A percentile compares a stretch with the other conserved stretches of the same genome.
Conservation (phyloP, 1,140 invertebrate genomes). For the Heliconius himera region DNA sequence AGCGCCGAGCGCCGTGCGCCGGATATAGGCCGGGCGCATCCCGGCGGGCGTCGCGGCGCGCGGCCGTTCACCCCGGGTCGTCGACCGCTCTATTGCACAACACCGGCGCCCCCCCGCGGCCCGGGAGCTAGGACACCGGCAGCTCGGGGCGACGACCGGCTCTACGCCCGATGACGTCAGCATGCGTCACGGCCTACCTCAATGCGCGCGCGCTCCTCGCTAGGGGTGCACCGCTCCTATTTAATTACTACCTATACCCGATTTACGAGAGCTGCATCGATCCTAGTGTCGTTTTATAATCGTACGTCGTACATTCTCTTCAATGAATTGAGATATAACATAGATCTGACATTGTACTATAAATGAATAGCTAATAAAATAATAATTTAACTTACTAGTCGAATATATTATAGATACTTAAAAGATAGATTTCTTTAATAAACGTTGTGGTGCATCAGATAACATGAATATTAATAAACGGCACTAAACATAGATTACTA, state of each 20-base stretch:
- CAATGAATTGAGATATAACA: not conserved
- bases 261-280: constrained; percentile 10
- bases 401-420: not conserved
- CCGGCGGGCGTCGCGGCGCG: constrained; percentile 73
- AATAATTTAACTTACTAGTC: not conserved
- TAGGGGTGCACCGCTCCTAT: constrained; percentile 71
- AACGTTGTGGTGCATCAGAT: not conserved
- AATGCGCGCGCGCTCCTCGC: constrained; percentile 75
- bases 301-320: not conserved
- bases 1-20: not conserved
- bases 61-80: constrained; percentile 77
- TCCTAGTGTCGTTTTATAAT: not conserved
- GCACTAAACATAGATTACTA: constrained; percentile 28
- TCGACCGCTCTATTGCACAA: constrained; percentile 78
- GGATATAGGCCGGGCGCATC: constrained; percentile 53
- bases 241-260: constrained; percentile 47
- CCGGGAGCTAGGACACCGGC: constrained; percentile 68
- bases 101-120: constrained; percentile 46
- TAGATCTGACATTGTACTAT: not conserved
- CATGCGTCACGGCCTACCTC: constrained; percentile 77
- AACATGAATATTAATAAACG: not conserved
- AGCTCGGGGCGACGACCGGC: constrained; percentile 68
- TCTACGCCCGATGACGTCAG: constrained; percentile 69
- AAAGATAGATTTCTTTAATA: not conserved
- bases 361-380: not conserved